Conservation (phyloP, 2,888 invertebrate genomes). For the Hemaris fuciformis region DNA sequence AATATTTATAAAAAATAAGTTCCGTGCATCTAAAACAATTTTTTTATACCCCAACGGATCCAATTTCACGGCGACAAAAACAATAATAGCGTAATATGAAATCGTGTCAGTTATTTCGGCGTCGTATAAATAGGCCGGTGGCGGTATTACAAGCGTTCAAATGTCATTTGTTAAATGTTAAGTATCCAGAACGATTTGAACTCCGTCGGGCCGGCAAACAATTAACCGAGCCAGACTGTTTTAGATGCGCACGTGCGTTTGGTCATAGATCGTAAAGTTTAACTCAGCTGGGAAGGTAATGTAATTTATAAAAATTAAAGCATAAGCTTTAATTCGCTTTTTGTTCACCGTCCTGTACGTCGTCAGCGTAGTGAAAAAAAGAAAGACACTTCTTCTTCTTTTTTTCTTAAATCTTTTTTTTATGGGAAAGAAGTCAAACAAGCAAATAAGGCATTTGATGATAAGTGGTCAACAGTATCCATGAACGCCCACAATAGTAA, state of each 20-base stretch:
- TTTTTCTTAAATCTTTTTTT: too few relatives aligned
- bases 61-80: constrained; percentile 39
- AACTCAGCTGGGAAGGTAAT: too few relatives aligned
- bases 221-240: background rate
- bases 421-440: too few relatives aligned
- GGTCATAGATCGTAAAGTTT: background rate
- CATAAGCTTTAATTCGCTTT: too few relatives aligned
- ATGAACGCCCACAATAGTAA: too few relatives aligned
- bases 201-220: background rate
- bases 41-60: constrained; percentile 25
- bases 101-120: constrained; percentile 44
- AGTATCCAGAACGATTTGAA: background rate
- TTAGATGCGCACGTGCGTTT: background rate
- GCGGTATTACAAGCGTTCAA: constrained; percentile 12
- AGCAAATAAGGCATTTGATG: too few relatives aligned
- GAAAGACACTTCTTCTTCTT: too few relatives aligned
- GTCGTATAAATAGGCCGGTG: constrained; percentile 21
- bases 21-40: background rate
- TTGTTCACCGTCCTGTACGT: too few relatives aligned
- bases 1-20: too few relatives aligned
- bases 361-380: too few relatives aligned
- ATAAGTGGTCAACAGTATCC: too few relatives aligned
- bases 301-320: too few relatives aligned
- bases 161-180: constrained; percentile 15
- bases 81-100: constrained; percentile 35